Base-by-base conservation (phyloP, 2,888 invertebrate species). In the Heliconius ismenius region DNA sequence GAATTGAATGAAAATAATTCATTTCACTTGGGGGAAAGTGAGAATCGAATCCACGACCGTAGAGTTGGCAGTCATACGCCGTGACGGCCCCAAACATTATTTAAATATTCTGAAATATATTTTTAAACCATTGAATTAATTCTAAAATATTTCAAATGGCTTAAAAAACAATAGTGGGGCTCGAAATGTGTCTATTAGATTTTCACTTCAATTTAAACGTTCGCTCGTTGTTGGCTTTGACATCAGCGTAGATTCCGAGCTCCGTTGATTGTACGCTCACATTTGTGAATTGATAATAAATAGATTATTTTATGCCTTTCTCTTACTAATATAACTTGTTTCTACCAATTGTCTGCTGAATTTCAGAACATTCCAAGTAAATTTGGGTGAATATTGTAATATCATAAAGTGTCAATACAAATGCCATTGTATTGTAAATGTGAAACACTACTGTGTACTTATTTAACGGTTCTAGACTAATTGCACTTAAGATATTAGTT, bases 191-290 rank as follows among this genome's bases (percentile, higher is more conserved):
- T 39, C 60, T 62, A 72, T 72, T 62, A 72, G 39, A 72, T 72
- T 62, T 72, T 60, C 72, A 62, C 72, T 72, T 36, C n/a, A 70
- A 70, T 54, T 60, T 62, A 62, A 60, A 72, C 60, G 60, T 58
- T 24, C 36, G 60, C 60, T 62, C 60, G 60, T 36, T 58, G 72
- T 62, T 72, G 62, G 58, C 60, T 72, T 72, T 60, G 72, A 54
- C 54, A 69, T 69, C 69, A 69, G 28, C n/a, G 28, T 49, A 13
- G 49, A 69, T 49, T 69, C 54, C 21, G 54, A 28, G 28, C 28
- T 21, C 2, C 69, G 54, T 32, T 70, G 54, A 70, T 70, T 70
- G 32, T 70, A 70, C 54, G n/a, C n/a, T 15, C 69, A 32, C 32
- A 58, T 32, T 70, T 70, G 69, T 1, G 15, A 70, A 49, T n/a